A percentile compares a stretch with the other conserved stretches of the same genome.
These are phyloP conservation scores for Idaea dimidiata DNA, from an alignment of 2,888 invertebrate species.

Conservation along the genomic window DNA sequence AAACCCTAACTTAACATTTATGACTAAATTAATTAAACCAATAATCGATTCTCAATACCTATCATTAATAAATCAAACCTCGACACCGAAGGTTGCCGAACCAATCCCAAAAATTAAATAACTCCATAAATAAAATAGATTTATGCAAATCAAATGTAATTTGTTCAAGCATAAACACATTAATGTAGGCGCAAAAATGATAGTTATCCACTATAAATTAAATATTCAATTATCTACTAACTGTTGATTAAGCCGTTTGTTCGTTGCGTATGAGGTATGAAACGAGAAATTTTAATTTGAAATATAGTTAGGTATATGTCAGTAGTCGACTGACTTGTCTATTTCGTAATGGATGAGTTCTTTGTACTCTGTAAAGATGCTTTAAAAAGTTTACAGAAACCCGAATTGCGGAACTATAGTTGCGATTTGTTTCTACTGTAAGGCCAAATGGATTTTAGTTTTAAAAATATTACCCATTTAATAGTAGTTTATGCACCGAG, in stretches of 20 bases:
- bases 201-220: constrained; percentile 66
- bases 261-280: constrained; percentile 5
- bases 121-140: constrained; percentile 11
- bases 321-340: neutral
- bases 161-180: constrained; percentile 12
- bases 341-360: neutral
- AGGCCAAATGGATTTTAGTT: no score
- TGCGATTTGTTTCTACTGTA: no score
- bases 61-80: constrained; percentile 1
- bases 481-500: no score
- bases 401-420: no score
- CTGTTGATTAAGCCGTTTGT: constrained; percentile 53
- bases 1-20: neutral
- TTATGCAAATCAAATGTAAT: constrained; percentile 19
- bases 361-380: neutral
- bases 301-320: neutral
- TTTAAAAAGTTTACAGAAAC: neutral
- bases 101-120: constrained; percentile 1
- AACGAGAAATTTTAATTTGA: neutral
- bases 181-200: constrained; percentile 11
- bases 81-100: neutral
- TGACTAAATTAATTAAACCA: neutral
- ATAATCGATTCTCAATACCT: neutral
- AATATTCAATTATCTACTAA: constrained; percentile 68
- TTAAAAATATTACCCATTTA: no score